Conservation (phyloP, 2,888 invertebrate species). For the Xanthorhoe designata region DNA sequence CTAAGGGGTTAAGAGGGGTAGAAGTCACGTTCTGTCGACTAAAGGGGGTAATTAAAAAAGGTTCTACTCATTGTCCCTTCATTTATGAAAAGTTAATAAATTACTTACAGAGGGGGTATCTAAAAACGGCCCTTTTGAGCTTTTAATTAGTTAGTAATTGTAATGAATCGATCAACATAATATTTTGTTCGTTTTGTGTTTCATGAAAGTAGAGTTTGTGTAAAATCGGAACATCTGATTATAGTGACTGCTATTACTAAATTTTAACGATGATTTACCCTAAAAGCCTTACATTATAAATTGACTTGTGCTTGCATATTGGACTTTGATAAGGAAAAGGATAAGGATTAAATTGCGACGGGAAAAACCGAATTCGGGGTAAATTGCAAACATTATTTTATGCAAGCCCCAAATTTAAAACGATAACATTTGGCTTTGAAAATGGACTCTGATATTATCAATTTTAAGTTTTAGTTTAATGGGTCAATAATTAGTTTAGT, state of each 20-base stretch:
- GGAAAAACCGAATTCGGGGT: constrained; percentile 5
- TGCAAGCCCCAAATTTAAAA: neutral
- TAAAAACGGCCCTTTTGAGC: no score
- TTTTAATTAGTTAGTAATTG: no score
- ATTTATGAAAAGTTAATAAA: no score
- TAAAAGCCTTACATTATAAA: neutral
- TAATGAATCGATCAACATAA: no score
- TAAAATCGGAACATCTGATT: no score
- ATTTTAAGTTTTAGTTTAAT: constrained; percentile 44
- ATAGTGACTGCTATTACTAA: no score
- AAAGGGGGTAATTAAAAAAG: no score
- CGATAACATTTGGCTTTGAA: constrained; percentile 4
- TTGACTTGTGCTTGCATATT: constrained; percentile 10
- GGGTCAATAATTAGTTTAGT: constrained; percentile 59
- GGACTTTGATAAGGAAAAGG: constrained; percentile 14
- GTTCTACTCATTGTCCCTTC: no score
- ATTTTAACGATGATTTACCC: neutral
- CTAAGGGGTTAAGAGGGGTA: neutral
- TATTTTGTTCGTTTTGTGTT: no score
- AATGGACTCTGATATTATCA: constrained; percentile 44
- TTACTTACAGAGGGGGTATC: no score
- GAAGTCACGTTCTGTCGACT: neutral
- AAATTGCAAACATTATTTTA: neutral
- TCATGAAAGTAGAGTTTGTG: no score
- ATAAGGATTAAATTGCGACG: constrained; percentile 15